Percentiles rank a stretch among this genome's conserved stretches.
phyloP scores from a whole-genome alignment of 2,113 vertebrate genomes.

The Chlamydotis undulata region DNA sequence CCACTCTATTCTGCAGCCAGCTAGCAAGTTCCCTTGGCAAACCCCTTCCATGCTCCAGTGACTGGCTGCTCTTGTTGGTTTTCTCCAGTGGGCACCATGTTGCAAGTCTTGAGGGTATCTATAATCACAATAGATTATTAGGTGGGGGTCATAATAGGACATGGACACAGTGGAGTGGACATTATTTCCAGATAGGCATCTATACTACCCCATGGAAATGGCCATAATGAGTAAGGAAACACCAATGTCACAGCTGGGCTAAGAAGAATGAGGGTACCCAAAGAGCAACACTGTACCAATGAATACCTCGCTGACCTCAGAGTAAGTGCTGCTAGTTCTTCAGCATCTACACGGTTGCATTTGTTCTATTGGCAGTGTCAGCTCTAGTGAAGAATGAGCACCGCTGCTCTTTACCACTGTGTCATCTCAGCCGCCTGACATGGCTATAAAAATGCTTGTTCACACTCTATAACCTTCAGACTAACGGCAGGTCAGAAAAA shows the following conservation, averaged over 20 bases:
- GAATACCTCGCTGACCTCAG: neutral
- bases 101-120: neutral
- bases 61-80: neutral
- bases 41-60: neutral
- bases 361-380: neutral
- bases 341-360: rapidly evolving
- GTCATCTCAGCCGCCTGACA: neutral
- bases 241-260: neutral
- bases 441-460: neutral
- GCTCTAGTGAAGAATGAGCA: neutral
- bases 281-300: neutral
- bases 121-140: neutral
- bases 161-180: neutral
- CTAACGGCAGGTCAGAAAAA: neutral
- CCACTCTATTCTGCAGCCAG: neutral
- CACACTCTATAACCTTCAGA: neutral
- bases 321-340: neutral
- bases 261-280: neutral
- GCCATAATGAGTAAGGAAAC: neutral
- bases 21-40: neutral
- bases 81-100: neutral
- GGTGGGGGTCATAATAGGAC: rapidly evolving
- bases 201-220: neutral
- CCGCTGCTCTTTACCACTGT: neutral
- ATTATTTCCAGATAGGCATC: neutral